Percentiles rank a stretch among this genome's conserved stretches.
Conservation (phyloP, 2,113 vertebrate genomes). For the Eidolon helvum region DNA sequence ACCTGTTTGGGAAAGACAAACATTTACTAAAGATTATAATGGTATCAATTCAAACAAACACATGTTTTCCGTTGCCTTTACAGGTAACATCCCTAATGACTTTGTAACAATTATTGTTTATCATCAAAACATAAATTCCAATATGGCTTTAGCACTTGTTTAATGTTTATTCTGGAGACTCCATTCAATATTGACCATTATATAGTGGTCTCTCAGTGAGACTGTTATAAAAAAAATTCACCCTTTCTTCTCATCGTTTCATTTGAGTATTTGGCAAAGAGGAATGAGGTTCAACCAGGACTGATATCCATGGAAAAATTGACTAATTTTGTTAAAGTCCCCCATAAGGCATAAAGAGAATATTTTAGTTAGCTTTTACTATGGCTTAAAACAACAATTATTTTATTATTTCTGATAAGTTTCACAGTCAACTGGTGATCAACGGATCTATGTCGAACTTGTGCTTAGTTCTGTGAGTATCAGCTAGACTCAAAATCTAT, state of each 20-base stretch:
- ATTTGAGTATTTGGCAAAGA: not conserved
- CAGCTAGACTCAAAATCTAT: not conserved
- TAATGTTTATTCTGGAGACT: not conserved
- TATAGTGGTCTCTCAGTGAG: not conserved
- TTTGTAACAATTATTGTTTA: not conserved
- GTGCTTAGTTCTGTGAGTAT: not conserved
- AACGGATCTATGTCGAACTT: not conserved
- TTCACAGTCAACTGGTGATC: not conserved
- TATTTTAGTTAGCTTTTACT: not conserved
- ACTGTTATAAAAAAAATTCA: not conserved
- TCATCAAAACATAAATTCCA: not conserved
- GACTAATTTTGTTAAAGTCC: not conserved
- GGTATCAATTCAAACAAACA: not conserved
- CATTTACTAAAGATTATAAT: not conserved
- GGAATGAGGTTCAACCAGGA: not conserved
- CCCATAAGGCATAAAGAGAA: not conserved
- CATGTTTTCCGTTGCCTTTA: not conserved
- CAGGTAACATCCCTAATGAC: not conserved
- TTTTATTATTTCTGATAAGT: slow-evolving; percentile 9
- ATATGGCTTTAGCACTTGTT: not conserved
- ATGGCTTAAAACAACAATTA: not conserved
- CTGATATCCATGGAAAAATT: not conserved
- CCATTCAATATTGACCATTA: not conserved
- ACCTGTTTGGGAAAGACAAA: slow-evolving; percentile 2
- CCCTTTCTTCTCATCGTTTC: not conserved